phyloP scores from a whole-genome alignment of 37 sponge, comb jelly and placozoan genomes.

The Cliona cf. orientalis region DNA sequence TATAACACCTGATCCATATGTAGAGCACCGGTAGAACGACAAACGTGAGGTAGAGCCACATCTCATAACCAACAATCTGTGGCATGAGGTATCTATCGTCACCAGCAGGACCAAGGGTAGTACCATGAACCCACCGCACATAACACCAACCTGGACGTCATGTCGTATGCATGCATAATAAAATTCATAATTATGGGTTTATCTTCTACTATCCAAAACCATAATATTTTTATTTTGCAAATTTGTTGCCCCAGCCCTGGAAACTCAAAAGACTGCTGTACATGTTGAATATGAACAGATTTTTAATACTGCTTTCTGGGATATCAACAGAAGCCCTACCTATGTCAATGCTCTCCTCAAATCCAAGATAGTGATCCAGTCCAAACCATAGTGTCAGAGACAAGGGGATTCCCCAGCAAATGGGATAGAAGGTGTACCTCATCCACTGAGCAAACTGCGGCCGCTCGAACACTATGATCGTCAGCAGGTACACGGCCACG shows the following conservation, averaged over 20 bases:
- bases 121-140: not conserved
- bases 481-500: conserved; percentile 67
- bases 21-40: conserved; percentile 57
- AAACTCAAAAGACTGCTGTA: not conserved
- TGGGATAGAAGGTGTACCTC: conserved; percentile 14
- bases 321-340: conserved; percentile 8
- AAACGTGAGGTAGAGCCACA: conserved; percentile 55
- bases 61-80: conserved; percentile 39
- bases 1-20: conserved; percentile 40
- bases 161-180: not conserved
- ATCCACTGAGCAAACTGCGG: conserved; percentile 28
- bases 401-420: conserved; percentile 62
- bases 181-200: too few species aligned
- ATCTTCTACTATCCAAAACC: too few species aligned
- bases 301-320: not conserved
- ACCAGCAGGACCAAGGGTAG: conserved; percentile 1
- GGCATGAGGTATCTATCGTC: not conserved
- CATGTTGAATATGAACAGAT: not conserved
- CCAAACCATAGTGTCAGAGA: conserved; percentile 24
- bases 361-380: conserved; percentile 16
- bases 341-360: conserved; percentile 11
- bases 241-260: too few species aligned
- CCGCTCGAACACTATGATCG: conserved; percentile 40
- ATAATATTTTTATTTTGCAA: too few species aligned
- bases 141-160: conserved; percentile 46